Evolutionary conservation across 2,113 vertebrate species (phyloP).

Genomic region (Nanorana parkeri): DNA sequence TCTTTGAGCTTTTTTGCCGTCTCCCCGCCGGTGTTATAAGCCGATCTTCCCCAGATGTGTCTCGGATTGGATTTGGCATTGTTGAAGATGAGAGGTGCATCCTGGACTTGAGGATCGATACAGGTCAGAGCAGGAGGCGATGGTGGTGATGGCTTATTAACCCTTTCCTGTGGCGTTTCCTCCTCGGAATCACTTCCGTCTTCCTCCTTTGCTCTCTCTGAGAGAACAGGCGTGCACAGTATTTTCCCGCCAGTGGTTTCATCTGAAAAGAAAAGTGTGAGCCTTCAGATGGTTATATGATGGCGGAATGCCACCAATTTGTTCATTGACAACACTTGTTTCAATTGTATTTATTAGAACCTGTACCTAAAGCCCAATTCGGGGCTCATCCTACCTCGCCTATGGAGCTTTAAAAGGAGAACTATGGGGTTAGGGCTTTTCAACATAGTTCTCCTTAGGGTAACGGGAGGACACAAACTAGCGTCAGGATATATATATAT

Average conservation of each 20-base stretch:
- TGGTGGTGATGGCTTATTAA: background rate
- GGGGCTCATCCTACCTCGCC: too few relatives aligned
- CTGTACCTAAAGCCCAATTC: too few relatives aligned
- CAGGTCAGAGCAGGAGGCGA: background rate
- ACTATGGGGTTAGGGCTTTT: too few relatives aligned
- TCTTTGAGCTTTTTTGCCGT: slow-evolving; percentile 63
- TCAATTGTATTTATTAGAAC: too few relatives aligned
- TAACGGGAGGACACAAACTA: too few relatives aligned
- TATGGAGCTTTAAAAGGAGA: too few relatives aligned
- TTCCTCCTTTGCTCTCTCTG: slow-evolving; percentile 4
- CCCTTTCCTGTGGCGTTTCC: slow-evolving; percentile 10
- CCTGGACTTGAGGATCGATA: slow-evolving; percentile 63
- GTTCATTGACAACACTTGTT: too few relatives aligned
- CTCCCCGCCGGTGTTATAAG: slow-evolving; percentile 49
- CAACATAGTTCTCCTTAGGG: too few relatives aligned
- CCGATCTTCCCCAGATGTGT: slow-evolving; percentile 64
- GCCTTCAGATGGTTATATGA: background rate
- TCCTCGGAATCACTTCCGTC: slow-evolving; percentile 4
- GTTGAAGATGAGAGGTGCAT: slow-evolving; percentile 76
- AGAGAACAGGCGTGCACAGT: slow-evolving; percentile 25
- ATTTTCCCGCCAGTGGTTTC: slow-evolving; percentile 58
- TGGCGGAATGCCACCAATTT: too few relatives aligned
- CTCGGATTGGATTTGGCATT: slow-evolving; percentile 66
- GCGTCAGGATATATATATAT: too few relatives aligned
- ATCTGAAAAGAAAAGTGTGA: slow-evolving; percentile 1